phyloP scores from a whole-genome alignment of 2,888 invertebrate species.

The Leptopterna dolabrata region DNA sequence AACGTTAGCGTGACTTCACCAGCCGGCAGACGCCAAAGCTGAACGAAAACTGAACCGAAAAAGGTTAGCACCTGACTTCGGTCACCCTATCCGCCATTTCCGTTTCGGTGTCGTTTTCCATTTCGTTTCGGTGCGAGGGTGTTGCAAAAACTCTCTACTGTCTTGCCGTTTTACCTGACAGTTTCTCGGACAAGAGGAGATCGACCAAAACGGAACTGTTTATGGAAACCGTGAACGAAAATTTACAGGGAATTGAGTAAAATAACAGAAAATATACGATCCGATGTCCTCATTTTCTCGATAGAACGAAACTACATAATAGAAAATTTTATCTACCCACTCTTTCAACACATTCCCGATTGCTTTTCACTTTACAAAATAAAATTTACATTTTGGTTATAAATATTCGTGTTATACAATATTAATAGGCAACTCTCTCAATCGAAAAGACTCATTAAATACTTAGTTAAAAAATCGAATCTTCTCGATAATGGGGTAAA shows the following conservation, averaged over 20 bases:
- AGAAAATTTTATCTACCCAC: not conserved
- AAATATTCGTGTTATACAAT: not conserved
- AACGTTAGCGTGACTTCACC: too few relatives aligned
- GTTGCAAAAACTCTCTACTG: too few relatives aligned
- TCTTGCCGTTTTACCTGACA: too few relatives aligned
- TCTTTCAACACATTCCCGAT: not conserved
- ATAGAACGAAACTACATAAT: not conserved
- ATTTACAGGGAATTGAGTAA: not conserved
- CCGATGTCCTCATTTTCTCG: not conserved
- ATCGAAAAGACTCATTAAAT: conserved; percentile 2
- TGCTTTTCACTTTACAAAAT: not conserved
- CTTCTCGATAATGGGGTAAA: not conserved
- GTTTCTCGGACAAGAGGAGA: too few relatives aligned
- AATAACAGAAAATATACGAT: not conserved
- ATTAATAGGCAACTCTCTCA: conserved; percentile 3
- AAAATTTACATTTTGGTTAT: conserved; percentile 2
- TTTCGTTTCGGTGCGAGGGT: too few relatives aligned
- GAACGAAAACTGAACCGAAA: too few relatives aligned
- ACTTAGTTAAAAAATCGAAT: not conserved
- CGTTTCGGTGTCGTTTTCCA: too few relatives aligned
- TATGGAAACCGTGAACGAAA: not conserved
- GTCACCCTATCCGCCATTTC: too few relatives aligned
- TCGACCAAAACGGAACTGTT: not conserved
- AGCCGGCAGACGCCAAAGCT: too few relatives aligned
- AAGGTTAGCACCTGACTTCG: too few relatives aligned